Conservation (phyloP, 2,797 vertebrate genomes). For the Liasis olivaceus region DNA sequence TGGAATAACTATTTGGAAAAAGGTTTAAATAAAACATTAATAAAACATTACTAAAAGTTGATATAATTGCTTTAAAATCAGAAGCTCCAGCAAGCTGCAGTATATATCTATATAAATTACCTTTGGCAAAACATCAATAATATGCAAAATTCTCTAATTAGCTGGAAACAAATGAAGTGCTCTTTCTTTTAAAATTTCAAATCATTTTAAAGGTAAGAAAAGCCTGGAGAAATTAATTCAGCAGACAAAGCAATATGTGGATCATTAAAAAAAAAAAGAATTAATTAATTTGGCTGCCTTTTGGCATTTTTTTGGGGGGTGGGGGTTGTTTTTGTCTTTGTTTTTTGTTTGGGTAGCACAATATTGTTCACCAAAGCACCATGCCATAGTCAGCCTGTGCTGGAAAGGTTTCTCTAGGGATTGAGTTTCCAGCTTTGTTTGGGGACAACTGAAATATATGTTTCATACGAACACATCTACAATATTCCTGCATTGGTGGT, state of each 20-base stretch:
- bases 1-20: conserved; percentile 8
- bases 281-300: conserved; percentile 53
- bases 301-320: neutral
- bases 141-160: conserved; percentile 60
- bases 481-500: neutral
- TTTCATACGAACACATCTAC: neutral
- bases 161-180: conserved; percentile 39
- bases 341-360: conserved; percentile 4
- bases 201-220: conserved; percentile 43
- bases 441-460: neutral
- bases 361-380: conserved; percentile 16
- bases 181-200: conserved; percentile 56
- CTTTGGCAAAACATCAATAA: conserved; percentile 61
- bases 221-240: conserved; percentile 47
- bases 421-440: neutral
- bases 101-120: neutral
- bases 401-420: neutral
- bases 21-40: neutral
- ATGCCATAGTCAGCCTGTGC: neutral
- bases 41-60: conserved; percentile 38
- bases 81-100: conserved; percentile 35
- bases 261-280: conserved; percentile 39
- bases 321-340: neutral
- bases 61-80: conserved; percentile 28
- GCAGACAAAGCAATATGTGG: conserved; percentile 46